These are phyloP conservation scores for Hypanus sabinus DNA, from an alignment of 2,113 vertebrate genomes.

Conservation along the genomic window DNA sequence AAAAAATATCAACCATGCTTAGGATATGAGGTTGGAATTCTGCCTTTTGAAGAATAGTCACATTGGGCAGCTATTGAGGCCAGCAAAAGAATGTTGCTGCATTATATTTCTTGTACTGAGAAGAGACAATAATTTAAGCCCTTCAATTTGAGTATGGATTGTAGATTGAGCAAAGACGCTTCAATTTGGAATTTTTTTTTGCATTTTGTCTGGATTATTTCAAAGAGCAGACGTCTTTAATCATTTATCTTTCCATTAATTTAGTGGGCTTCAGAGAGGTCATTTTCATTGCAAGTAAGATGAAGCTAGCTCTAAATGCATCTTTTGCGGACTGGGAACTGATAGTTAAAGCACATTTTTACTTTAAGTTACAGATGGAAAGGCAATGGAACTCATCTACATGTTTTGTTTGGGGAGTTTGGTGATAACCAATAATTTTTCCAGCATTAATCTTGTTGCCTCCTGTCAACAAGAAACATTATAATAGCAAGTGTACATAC, in stretches of 20 bases:
- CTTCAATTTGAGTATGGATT: neutral
- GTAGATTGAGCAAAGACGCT: neutral
- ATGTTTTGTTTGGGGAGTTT: neutral
- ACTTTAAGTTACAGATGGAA: neutral
- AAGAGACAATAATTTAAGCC: neutral
- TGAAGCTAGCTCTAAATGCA: too few species aligned
- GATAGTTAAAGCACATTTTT: neutral
- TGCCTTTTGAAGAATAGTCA: too few species aligned
- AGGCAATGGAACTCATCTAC: neutral
- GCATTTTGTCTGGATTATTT: neutral
- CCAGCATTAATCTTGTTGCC: neutral
- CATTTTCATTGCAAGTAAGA: neutral
- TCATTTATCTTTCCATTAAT: neutral
- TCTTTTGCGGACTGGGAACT: neutral
- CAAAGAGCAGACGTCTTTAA: too few species aligned
- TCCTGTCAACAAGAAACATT: neutral
- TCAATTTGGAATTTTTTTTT: neutral
- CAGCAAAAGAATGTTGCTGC: neutral
- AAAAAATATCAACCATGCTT: too few species aligned
- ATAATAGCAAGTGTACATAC: neutral
- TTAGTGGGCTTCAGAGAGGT: neutral
- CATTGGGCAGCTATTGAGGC: too few species aligned
- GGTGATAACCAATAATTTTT: neutral
- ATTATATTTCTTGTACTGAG: neutral
- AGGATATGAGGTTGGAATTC: too few species aligned